These are phyloP conservation scores for Lacerta viridis DNA, from an alignment of 2,797 vertebrate genomes.

Conservation along the genomic window DNA sequence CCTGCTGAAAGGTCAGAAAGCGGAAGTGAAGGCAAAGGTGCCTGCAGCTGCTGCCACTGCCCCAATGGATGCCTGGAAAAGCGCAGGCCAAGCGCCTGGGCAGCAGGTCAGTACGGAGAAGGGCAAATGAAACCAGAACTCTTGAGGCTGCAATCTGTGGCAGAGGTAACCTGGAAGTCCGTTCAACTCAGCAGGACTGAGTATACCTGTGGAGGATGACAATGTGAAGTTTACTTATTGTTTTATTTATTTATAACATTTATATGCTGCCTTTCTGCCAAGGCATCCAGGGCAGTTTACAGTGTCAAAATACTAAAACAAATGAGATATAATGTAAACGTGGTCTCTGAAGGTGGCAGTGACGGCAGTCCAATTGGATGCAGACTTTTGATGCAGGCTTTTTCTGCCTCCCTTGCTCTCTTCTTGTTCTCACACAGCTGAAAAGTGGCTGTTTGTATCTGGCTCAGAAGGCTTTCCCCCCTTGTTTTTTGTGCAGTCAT, in stretches of 20 bases:
- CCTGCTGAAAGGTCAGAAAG: conserved; percentile 65
- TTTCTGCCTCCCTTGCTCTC: too few relatives aligned
- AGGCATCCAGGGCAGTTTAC: too few relatives aligned
- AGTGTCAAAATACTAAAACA: too few relatives aligned
- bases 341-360: too few relatives aligned
- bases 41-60: conserved; percentile 49
- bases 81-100: conserved; percentile 55
- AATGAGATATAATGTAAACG: too few relatives aligned
- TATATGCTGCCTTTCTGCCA: neutral
- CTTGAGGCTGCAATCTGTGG: neutral
- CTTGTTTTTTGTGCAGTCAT: neutral
- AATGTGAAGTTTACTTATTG: too few relatives aligned
- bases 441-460: conserved; percentile 8
- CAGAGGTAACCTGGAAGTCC: neutral
- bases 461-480: neutral
- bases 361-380: too few relatives aligned
- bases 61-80: conserved; percentile 68
- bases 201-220: neutral
- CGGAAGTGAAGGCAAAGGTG: conserved; percentile 67
- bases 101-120: conserved; percentile 69
- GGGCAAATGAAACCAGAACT: too few relatives aligned
- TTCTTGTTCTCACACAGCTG: neutral
- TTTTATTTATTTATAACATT: neutral
- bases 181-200: too few relatives aligned
- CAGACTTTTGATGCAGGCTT: too few relatives aligned